Evolutionary conservation across 2,113 vertebrate genomes (phyloP), one percentile per base, ranked within the genome.

Genomic region (Dissostichus mawsoni): DNA sequence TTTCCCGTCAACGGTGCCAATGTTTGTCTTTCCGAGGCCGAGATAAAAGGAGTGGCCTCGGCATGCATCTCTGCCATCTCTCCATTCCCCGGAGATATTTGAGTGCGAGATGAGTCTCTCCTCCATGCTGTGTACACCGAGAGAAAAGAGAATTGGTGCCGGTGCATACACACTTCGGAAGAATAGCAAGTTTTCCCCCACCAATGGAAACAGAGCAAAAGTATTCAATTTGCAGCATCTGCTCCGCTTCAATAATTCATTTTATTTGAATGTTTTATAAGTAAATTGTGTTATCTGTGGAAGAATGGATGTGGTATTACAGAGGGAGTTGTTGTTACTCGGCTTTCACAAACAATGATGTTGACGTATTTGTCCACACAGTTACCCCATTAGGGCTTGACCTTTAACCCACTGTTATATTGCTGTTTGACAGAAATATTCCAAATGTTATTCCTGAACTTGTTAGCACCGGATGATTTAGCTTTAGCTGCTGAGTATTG

Each of bases 201-300:
- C 55, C 66, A 80, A 83, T 70, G 76, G 92, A 95, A 95, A 94
- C 90, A 83, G 90, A 91, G 93, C 90, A 94, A 96, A 96, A 95
- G 92, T 94, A 95, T 95, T 94, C 92, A 95, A 86, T 96, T 95
- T 94, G 92, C 93, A 91, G 91, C 95, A 94, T 96, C 96, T 94
- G 95, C 94, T 92, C 92, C 90, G 87, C 91, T 93, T 98, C 95
- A 97, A 97, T 97, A 97, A 97, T 97, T 96, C 94, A 98, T 86
- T 75, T 67, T 81, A 86, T 92, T 95, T 97, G 94, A 96, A 96
- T 96, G 92, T 97, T 97, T 97, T 95, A 96, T 96, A 96, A 94
- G 92, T 93, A 96, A 96, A 95, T 95, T 80, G 87, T 92, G 81
- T 92, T 85, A 85, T 92, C 76, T 86, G 81, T 76, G 52, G 80